Evolutionary conservation across 2,113 vertebrate genomes (phyloP).

Genomic region (Tragelaphus strepsiceros): DNA sequence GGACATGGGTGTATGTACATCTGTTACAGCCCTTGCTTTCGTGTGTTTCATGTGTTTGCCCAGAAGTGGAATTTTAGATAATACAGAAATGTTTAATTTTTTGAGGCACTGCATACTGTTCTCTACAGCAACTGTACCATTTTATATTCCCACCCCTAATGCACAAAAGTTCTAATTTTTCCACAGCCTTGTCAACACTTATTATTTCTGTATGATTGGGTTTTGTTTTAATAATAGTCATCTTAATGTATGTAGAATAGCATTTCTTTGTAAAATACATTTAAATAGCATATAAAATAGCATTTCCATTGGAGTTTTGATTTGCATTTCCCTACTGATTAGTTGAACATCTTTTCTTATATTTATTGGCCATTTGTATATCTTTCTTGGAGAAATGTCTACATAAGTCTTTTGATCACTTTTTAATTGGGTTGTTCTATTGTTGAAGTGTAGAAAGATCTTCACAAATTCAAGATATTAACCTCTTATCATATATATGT

Average conservation of each 20-base stretch:
- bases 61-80: neutral
- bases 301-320: neutral
- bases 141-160: neutral
- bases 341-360: neutral
- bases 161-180: neutral
- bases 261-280: neutral
- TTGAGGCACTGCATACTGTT: neutral
- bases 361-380: neutral
- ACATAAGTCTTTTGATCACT: neutral
- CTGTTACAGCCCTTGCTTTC: neutral
- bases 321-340: neutral
- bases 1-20: neutral
- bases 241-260: neutral
- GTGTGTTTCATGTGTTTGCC: neutral
- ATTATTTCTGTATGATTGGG: neutral
- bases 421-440: neutral
- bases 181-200: neutral
- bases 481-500: neutral
- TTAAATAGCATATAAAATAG: neutral
- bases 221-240: neutral
- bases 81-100: neutral
- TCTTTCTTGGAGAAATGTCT: neutral
- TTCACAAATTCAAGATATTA: neutral
- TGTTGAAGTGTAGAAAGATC: neutral
- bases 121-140: neutral